Evolutionary conservation across 2,797 vertebrate genomes (phyloP).

Genomic region (Heterohyrax brucei): DNA sequence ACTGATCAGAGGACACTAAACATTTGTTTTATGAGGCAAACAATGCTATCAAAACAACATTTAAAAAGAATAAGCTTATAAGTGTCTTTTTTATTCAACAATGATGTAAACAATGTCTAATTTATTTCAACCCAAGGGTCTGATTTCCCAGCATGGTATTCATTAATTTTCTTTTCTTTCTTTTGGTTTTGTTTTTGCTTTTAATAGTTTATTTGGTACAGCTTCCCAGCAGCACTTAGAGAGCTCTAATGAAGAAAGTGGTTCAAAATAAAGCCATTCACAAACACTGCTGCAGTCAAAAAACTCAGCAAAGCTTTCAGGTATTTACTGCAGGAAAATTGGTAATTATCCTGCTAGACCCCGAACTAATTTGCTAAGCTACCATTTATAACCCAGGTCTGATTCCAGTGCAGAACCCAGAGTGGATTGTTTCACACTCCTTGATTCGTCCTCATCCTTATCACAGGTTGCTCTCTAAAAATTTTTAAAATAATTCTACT

Average conservation of each 20-base stretch:
- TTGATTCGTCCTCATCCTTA: not conserved
- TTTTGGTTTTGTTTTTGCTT: not conserved
- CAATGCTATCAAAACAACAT: constrained; percentile 76
- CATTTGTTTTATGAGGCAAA: constrained; percentile 86
- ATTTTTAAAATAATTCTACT: not conserved
- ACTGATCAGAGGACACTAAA: constrained; percentile 79
- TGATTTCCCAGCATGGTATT: constrained; percentile 36
- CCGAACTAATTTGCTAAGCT: constrained; percentile 41
- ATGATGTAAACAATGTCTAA: constrained; percentile 75
- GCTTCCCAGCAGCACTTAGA: constrained; percentile 45
- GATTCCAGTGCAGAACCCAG: not conserved
- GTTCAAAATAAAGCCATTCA: constrained; percentile 1
- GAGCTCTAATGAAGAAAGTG: constrained; percentile 42
- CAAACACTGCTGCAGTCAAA: not conserved
- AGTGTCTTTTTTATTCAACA: constrained; percentile 71
- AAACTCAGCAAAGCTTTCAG: constrained; percentile 26
- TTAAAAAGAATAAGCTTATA: constrained; percentile 77
- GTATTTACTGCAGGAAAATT: constrained; percentile 15
- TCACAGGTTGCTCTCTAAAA: not conserved
- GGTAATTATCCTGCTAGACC: constrained; percentile 3
- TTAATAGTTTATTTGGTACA: not conserved
- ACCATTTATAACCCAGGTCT: not conserved
- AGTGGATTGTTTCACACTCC: not conserved
- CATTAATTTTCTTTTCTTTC: constrained; percentile 41
- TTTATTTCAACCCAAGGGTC: constrained; percentile 71